Evolutionary conservation across 92 coral and sea anemone species (phyloP), one percentile per base, ranked within the genome.

Genomic region (Heteractis magnifica): DNA sequence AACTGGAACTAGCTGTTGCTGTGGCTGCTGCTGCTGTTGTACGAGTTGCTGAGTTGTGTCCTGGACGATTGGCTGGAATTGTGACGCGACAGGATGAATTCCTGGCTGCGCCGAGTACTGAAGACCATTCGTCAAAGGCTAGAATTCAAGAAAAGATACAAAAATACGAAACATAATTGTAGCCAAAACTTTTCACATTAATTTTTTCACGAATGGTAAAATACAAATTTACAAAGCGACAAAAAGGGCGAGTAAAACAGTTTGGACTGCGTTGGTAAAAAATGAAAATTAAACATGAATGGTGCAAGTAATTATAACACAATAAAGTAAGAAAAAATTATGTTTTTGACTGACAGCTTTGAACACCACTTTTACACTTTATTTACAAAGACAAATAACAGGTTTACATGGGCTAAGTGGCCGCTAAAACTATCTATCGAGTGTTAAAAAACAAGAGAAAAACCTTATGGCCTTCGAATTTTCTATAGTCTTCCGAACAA

Each of bases 101-200:
- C 84, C 79, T 71, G 83, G 77, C 0, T 90, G 92, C 50, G 89
- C 89, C 23, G 94, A 76, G 75, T 93, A 93, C 62, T 90, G 97
- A 18, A 91, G 79, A 12, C 97, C 97, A 89, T 93, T 92, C 83
- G 91, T 88, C 86, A 91, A 85, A 85, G 93, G 88, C 85, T 62
- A 26, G 73, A 44, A 80, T 20, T 60, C 82, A 34, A 49, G 19
- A 71, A 76, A 10, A 56, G 13, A 65, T 16, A 34, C 5, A 4
- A 19, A 56, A 21, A 15, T 41, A 15, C 52, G 13, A 26, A 55
- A 71, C 44, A 53, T 3, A 48, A 68, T 2, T 6, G 26, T 20
- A 71, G 1, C 44, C 18, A 73, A 21, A 13, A 72, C 26, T 10
- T 13, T 49, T 15, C 18, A 12, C 64, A 44, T 51, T 76, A 34